A percentile compares a stretch with the other conserved stretches of the same genome.
Evolutionary conservation across 1,140 invertebrate species (phyloP).

Genomic region (Drosophila guanche): DNA sequence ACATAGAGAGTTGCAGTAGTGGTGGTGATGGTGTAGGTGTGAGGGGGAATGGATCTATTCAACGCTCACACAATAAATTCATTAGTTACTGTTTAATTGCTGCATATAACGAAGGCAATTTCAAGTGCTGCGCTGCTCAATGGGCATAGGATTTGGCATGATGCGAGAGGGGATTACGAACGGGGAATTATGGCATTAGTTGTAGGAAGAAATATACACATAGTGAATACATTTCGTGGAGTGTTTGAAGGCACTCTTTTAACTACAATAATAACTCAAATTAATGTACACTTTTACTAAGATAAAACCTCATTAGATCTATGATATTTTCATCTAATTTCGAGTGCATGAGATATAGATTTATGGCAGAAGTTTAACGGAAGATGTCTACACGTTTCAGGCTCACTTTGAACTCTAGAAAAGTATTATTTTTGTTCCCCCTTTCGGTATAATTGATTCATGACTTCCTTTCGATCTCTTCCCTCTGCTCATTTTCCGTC

Average conservation of each 20-base stretch:
- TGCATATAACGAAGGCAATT: conserved; percentile 77
- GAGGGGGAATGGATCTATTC: conserved; percentile 16
- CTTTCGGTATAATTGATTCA: conserved; percentile 60
- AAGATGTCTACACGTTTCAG: conserved; percentile 17
- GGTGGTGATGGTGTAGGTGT: background rate
- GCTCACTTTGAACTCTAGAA: conserved; percentile 6
- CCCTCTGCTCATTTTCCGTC: conserved; percentile 7
- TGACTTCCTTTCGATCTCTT: conserved; percentile 54
- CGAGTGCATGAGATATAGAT: too few species aligned
- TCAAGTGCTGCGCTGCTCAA: conserved; percentile 19
- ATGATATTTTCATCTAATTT: too few species aligned
- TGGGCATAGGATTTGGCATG: background rate
- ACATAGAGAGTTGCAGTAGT: background rate
- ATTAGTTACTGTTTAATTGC: conserved; percentile 80
- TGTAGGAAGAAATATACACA: too few species aligned
- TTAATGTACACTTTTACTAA: too few species aligned
- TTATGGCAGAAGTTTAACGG: too few species aligned
- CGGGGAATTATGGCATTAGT: too few species aligned
- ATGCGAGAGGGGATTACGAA: too few species aligned
- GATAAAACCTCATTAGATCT: too few species aligned
- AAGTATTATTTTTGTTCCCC: background rate
- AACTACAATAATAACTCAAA: too few species aligned
- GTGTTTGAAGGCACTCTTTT: too few species aligned
- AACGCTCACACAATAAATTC: conserved; percentile 70
- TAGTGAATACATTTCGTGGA: too few species aligned